These are phyloP conservation scores for Clarias gariepinus DNA, from an alignment of 2,113 vertebrate genomes.

Conservation along the genomic window DNA sequence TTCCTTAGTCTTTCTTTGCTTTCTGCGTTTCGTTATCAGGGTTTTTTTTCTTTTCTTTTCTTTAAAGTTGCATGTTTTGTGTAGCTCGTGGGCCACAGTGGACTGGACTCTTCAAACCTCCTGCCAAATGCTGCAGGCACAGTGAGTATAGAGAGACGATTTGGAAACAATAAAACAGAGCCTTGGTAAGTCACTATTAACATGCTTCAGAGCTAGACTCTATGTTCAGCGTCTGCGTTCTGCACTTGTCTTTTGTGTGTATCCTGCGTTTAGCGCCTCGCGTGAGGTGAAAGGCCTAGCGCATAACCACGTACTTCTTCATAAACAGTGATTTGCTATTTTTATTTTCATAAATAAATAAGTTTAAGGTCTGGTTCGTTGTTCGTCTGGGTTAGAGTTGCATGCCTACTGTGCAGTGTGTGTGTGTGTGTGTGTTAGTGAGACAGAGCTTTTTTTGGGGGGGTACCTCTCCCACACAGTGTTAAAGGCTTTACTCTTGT, in stretches of 20 bases:
- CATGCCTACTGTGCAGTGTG: constrained; percentile 20
- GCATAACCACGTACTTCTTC: neutral
- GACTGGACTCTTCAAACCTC: constrained; percentile 51
- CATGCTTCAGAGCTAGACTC: constrained; percentile 41
- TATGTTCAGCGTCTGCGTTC: constrained; percentile 7
- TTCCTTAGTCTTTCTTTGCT: constrained; percentile 19
- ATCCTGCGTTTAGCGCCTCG: neutral
- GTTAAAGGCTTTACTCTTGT: constrained; percentile 14
- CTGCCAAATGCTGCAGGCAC: constrained; percentile 52
- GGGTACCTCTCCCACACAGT: constrained; percentile 17
- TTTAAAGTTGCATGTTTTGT: constrained; percentile 41
- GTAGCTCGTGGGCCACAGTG: constrained; percentile 53
- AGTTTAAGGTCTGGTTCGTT: neutral
- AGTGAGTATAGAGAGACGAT: constrained; percentile 48
- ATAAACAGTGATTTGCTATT: neutral
- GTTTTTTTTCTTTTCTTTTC: constrained; percentile 7
- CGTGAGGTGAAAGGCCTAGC: constrained; percentile 31
- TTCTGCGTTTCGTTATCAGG: constrained; percentile 8
- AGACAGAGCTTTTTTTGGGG: neutral
- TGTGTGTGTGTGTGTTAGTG: constrained; percentile 52
- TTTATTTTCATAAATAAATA: constrained; percentile 7
- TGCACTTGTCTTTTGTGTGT: constrained; percentile 27
- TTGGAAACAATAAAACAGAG: constrained; percentile 57
- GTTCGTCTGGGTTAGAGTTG: constrained; percentile 7
- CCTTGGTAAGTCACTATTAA: constrained; percentile 59